Conservation (phyloP, 1,140 invertebrate genomes). For the Sarcophaga peregrina region DNA sequence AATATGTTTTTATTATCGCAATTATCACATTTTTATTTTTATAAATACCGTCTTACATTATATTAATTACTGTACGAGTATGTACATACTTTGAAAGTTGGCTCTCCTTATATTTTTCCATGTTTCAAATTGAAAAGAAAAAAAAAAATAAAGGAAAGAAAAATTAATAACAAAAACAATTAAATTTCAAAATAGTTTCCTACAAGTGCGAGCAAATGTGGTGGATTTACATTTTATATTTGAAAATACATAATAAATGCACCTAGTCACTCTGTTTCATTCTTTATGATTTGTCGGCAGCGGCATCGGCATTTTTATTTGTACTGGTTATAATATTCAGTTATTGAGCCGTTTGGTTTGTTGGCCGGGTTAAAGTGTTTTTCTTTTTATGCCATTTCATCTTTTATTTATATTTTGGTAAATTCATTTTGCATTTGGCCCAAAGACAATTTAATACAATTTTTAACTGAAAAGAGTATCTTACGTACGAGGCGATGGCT, state of each 20-base stretch:
- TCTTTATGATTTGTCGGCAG: not conserved
- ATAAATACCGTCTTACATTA: no score
- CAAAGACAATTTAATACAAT: conserved; percentile 42
- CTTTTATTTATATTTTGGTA: conserved; percentile 29
- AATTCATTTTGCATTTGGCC: conserved; percentile 44
- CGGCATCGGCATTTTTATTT: conserved; percentile 26
- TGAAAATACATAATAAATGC: conserved; percentile 5
- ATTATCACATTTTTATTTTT: no score
- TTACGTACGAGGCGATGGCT: not conserved
- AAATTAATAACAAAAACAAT: no score
- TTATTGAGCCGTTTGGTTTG: conserved; percentile 40
- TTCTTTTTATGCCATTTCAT: conserved; percentile 32
- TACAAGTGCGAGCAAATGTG: not conserved
- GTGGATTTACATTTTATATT: not conserved
- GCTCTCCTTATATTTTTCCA: no score
- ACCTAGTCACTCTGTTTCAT: not conserved
- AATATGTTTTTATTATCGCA: no score
- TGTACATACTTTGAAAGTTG: no score
- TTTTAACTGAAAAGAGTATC: not conserved
- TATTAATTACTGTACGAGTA: no score
- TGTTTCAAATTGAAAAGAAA: no score
- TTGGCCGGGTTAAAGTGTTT: conserved; percentile 20
- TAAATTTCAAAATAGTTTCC: no score
- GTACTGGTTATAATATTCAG: conserved; percentile 15
- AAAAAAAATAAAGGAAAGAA: no score